Base-by-base conservation (phyloP, 2,888 invertebrate species). In the Ectemnius lituratus region DNA sequence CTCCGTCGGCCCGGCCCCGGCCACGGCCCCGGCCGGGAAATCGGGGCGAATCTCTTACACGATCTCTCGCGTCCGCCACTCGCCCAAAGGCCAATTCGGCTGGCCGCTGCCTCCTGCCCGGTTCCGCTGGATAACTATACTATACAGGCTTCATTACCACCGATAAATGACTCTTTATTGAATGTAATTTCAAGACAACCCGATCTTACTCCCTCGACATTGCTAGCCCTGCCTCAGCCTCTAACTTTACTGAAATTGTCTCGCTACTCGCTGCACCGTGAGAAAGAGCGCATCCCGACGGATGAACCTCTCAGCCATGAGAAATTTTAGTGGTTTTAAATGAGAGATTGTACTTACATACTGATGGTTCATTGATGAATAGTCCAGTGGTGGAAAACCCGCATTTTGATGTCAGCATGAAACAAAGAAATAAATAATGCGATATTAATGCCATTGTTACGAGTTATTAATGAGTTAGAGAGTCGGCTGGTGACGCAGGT, bases 261-360 rank as follows among this genome's bases (percentile, higher is more conserved):
- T 37, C 37, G 37, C 37, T 18, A 58, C 20, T 18, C 13, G 49
- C 46, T 20, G 8, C 37, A 37, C 37, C 37, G 37, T 37, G 37
- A 37, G 37, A 37, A 37, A 11, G 3, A 6, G 11, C 37, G 1
- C 37, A 37, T 37, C 37, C 37, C 37, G 37, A 37, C 2, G 6
- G 37, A 37, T 37, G 11, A 37, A 37, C 37, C 8, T 16, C 16
- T 52, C 52, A 0, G 52, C 1, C n/a, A 11, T 16, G 52, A 63
- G 58, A 23, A 63, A 49, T 52, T 37, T 23, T 37, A 52, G n/a
- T 14, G 1, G 52, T 16, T 52, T 14, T 0, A 52, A 56, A 62
- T 63, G 49, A 73, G 69, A 45, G 18, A 59, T 68, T 79, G 60
- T 85, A 87, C 87, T 87, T 83, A 87, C 87, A 68, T 87, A 87